A percentile compares a stretch with the other conserved stretches of the same genome.
Conservation (phyloP, 2,888 invertebrate genomes). For the Leptura quadrifasciata region DNA sequence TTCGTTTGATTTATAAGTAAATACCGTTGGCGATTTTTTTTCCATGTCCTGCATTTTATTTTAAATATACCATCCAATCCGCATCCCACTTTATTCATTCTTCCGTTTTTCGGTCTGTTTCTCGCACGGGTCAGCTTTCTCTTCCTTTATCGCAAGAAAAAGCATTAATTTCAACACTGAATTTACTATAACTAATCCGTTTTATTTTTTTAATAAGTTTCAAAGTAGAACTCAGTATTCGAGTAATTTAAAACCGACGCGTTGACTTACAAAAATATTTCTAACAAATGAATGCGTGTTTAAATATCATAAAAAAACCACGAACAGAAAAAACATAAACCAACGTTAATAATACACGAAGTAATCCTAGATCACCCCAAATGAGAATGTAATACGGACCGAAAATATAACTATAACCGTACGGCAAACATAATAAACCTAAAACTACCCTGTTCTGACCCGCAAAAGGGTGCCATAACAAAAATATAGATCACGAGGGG, state of each 20-base stretch:
- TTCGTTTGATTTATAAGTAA: not conserved
- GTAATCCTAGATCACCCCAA: not conserved
- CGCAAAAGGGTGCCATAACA: conserved; percentile 42
- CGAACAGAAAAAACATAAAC: not conserved
- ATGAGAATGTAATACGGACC: not conserved
- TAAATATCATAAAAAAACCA: too few species aligned
- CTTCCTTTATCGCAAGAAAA: conserved; percentile 3
- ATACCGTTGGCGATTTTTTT: not conserved
- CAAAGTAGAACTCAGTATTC: too few species aligned
- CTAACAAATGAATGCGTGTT: too few species aligned
- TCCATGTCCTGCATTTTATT: not conserved
- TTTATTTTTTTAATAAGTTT: not conserved
- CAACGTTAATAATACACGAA: not conserved
- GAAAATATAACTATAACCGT: conserved; percentile 11
- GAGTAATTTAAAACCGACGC: too few species aligned
- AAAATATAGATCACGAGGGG: conserved; percentile 41
- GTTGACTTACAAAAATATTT: too few species aligned
- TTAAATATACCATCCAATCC: too few species aligned
- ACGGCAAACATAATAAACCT: conserved; percentile 31
- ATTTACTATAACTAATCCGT: not conserved
- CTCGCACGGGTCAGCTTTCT: not conserved
- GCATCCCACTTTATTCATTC: not conserved
- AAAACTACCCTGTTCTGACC: conserved; percentile 33
- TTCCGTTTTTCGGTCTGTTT: conserved; percentile 19
- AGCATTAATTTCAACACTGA: not conserved